Percentiles rank a stretch among this genome's conserved stretches.
Conservation (phyloP, 2,113 vertebrate species). For the Petrocephalus zakoni region DNA sequence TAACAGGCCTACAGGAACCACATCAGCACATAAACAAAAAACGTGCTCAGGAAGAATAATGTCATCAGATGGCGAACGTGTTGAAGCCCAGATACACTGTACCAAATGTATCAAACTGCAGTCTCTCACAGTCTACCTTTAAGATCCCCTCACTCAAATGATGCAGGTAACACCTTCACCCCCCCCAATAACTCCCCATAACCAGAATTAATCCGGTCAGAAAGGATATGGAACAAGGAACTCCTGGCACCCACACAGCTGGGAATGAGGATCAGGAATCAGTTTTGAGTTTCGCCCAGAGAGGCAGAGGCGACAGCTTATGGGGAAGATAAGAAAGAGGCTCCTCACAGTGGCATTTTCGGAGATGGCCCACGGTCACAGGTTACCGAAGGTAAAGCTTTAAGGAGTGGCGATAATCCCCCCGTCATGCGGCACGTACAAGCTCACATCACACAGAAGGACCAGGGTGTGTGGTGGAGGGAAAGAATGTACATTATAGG, state of each 20-base stretch:
- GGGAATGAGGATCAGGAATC: background rate
- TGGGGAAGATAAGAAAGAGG: background rate
- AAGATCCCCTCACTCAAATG: slow-evolving; percentile 66
- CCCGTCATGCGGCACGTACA: background rate
- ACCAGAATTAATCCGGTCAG: slow-evolving; percentile 13
- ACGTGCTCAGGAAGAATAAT: slow-evolving; percentile 34
- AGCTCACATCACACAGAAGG: background rate
- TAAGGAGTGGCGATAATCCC: background rate
- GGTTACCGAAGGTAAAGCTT: background rate
- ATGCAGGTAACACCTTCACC: slow-evolving; percentile 51
- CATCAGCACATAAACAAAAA: background rate
- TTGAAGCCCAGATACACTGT: slow-evolving; percentile 24
- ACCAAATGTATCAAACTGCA: slow-evolving; percentile 44
- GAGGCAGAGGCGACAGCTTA: background rate
- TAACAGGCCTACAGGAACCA: background rate
- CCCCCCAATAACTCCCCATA: background rate
- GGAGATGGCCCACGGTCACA: background rate
- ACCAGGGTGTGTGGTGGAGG: background rate
- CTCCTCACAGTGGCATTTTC: background rate
- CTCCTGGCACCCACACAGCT: background rate
- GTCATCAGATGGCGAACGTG: background rate
- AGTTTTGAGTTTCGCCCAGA: background rate
- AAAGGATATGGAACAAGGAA: background rate
- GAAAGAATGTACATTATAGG: background rate
- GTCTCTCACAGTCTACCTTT: slow-evolving; percentile 49